Evolutionary conservation across 2,888 invertebrate species (phyloP), one percentile per base, ranked within the genome.

Genomic region (Dinocampus coccinellae): DNA sequence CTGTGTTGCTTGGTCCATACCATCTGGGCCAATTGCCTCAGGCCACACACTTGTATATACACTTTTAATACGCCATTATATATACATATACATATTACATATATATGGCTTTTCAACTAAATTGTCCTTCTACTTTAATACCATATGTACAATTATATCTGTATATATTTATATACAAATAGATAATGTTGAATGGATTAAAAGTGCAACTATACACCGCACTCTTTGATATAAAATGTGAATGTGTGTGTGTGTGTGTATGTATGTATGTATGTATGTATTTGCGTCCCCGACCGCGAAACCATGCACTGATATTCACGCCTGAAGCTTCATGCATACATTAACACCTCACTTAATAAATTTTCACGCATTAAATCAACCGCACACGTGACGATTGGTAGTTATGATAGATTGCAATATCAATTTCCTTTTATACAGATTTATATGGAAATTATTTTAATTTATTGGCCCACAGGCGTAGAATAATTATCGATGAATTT

Each of bases 21-120:
- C 57, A 66, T 57, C 39, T 66, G 66, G 66, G 57, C 57, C 57
- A 57, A 66, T 7, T 66, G 57, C 66, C 66, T 11, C 66, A 29
- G 66, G 66, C 26, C 16, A 39, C 24, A 33, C 29, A 26, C 47
- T 16, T 20, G 47, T 47, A 47, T 7, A n/a, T n/a, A 29, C 7
- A 29, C 29, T 29, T 29, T 29, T 29, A 29, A 29, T 29, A 29
- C 29, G 29, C 29, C 3, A 29, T 4, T 29, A 29, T 7, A 29
- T 29, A 7, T 29, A 29, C 29, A 29, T 29, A 29, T 29, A 29
- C 7, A n/a, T n/a, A n/a, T n/a, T n/a, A n/a, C n/a, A n/a, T n/a
- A n/a, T n/a, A n/a, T n/a, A n/a, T n/a, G n/a, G n/a, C 47, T 16
- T 16, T 47, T 47, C 7, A 20, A 16, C 47, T 47, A 47, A 47